Evolutionary conservation across 1,140 invertebrate genomes (phyloP).

Genomic region (Drosophila navojoa): DNA sequence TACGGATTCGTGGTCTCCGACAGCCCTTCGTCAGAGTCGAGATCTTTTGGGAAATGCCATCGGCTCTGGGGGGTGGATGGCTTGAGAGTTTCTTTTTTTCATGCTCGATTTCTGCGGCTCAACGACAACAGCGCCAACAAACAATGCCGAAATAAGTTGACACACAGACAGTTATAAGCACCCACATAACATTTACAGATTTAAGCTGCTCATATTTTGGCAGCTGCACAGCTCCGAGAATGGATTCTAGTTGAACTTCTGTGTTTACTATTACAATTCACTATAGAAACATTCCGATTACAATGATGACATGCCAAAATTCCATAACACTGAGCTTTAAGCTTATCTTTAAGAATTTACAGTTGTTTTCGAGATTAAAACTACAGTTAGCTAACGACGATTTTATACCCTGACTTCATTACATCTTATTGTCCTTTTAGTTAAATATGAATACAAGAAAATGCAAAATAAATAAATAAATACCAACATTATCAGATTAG

Average conservation of each 20-base stretch:
- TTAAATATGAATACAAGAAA: too few relatives aligned
- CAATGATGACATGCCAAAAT: not conserved
- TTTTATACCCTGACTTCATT: not conserved
- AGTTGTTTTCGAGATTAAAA: not conserved
- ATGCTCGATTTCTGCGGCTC: not conserved
- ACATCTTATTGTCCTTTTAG: too few relatives aligned
- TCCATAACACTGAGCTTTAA: not conserved
- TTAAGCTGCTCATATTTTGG: not conserved
- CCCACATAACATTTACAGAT: not conserved
- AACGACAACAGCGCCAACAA: too few relatives aligned
- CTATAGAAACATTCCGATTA: not conserved
- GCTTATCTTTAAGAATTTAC: not conserved
- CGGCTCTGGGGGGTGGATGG: slow-evolving; percentile 1
- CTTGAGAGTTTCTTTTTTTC: not conserved
- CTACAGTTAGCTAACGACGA: not conserved
- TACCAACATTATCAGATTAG: too few relatives aligned
- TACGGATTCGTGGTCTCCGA: slow-evolving; percentile 25
- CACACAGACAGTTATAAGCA: not conserved
- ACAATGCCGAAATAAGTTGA: not conserved
- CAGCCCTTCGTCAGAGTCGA: slow-evolving; percentile 30
- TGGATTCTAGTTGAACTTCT: not conserved
- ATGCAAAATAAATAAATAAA: too few relatives aligned
- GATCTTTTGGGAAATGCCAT: slow-evolving; percentile 18
- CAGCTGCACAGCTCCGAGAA: not conserved
- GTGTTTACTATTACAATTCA: not conserved